phyloP scores from a whole-genome alignment of 2,113 vertebrate species.

The Vanacampus margaritifer region DNA sequence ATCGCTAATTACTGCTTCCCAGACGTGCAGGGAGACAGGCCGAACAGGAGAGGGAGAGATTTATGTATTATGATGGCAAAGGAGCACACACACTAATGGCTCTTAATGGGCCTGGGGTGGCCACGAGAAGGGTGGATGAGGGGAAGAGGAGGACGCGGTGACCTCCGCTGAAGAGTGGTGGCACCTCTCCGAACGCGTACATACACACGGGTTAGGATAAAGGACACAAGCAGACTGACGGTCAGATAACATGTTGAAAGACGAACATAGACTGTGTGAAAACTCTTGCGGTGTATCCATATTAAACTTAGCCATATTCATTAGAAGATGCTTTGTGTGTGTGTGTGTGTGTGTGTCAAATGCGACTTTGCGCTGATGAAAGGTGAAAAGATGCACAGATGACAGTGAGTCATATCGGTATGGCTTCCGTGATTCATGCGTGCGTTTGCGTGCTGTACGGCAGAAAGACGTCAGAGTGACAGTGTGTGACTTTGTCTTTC shows the following conservation, averaged over 20 bases:
- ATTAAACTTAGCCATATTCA: too few species aligned
- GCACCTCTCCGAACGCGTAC: conserved; percentile 69
- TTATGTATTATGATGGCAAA: conserved; percentile 70
- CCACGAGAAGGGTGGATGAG: conserved; percentile 54
- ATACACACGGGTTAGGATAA: conserved; percentile 11
- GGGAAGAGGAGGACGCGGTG: conserved; percentile 73
- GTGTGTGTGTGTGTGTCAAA: conserved; percentile 84
- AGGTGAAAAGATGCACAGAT: conserved; percentile 91
- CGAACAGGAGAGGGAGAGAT: conserved; percentile 56
- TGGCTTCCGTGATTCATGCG: conserved; percentile 83
- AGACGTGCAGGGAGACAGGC: conserved; percentile 50
- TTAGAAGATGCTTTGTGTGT: too few species aligned
- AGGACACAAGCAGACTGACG: conserved; percentile 21
- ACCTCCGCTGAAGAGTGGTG: conserved; percentile 88
- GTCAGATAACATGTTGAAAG: neutral
- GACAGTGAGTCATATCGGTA: conserved; percentile 91
- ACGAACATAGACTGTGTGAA: neutral
- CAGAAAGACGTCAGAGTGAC: conserved; percentile 55
- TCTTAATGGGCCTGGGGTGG: conserved; percentile 88
- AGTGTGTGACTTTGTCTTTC: conserved; percentile 32
- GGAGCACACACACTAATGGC: conserved; percentile 70
- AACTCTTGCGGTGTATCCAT: neutral
- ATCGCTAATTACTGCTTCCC: conserved; percentile 64
- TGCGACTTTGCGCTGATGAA: conserved; percentile 97
- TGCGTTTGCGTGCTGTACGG: conserved; percentile 39